Percentiles rank a stretch among this genome's conserved stretches.
phyloP scores from a whole-genome alignment of 2,113 vertebrate species.

The Coracopsis vasa region DNA sequence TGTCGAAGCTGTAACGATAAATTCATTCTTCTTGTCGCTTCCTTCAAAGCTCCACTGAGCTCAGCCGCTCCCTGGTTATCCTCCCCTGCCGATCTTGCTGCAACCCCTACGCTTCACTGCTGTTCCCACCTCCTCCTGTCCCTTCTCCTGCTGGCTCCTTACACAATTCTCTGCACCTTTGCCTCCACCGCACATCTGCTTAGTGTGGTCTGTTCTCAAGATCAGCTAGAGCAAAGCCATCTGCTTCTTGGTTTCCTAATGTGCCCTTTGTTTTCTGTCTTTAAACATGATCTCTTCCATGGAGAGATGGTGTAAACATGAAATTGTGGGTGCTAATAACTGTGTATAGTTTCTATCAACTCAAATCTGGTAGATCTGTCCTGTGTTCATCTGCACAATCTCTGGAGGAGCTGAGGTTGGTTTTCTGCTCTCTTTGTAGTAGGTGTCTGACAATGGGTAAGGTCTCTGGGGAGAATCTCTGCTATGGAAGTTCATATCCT shows the following conservation, averaged over 20 bases:
- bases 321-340: neutral
- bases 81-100: neutral
- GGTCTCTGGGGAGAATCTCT: neutral
- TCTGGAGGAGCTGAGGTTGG: neutral
- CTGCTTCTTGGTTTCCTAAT: neutral
- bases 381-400: neutral
- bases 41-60: slow-evolving; percentile 13
- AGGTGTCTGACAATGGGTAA: neutral
- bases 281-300: neutral
- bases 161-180: neutral
- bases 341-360: neutral
- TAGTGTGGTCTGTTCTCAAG: neutral
- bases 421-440: neutral
- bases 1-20: slow-evolving; percentile 1
- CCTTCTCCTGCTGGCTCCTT: neutral
- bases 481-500: neutral
- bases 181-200: neutral
- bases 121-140: slow-evolving; percentile 30
- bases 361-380: neutral
- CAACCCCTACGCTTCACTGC: neutral
- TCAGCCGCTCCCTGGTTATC: slow-evolving; percentile 40
- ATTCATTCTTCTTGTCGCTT: slow-evolving; percentile 14
- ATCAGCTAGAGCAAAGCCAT: neutral
- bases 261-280: neutral
- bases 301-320: neutral